phyloP scores from a whole-genome alignment of 2,888 invertebrate species.

The Drosophila falleni region DNA sequence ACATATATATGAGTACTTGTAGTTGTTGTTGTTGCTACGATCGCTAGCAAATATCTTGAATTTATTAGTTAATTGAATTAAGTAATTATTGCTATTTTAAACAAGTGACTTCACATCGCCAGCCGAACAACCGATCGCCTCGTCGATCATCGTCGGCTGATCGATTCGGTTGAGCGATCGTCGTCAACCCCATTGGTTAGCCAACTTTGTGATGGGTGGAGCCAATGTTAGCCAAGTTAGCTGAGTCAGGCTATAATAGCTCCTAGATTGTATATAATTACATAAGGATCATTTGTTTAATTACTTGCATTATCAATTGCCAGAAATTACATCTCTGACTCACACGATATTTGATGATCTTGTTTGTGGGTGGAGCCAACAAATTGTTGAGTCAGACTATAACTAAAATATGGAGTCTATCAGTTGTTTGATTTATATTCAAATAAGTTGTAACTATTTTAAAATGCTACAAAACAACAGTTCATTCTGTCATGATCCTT shows the following conservation, averaged over 20 bases:
- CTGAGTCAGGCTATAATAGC: constrained; percentile 29
- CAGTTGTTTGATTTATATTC: not conserved
- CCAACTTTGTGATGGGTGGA: constrained; percentile 36
- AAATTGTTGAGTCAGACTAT: not conserved
- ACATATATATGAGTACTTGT: constrained; percentile 9
- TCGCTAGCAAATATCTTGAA: constrained; percentile 57
- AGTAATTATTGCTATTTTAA: constrained; percentile 75
- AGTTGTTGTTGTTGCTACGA: constrained; percentile 16
- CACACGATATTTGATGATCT: constrained; percentile 5
- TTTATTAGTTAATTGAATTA: constrained; percentile 74
- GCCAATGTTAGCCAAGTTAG: constrained; percentile 21
- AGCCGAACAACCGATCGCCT: constrained; percentile 28
- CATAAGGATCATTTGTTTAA: constrained; percentile 21
- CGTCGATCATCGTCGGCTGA: constrained; percentile 36
- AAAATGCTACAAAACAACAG: too few species aligned
- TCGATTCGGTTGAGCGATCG: constrained; percentile 37
- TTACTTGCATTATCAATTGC: constrained; percentile 4
- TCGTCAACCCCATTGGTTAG: constrained; percentile 43
- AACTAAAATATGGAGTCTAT: not conserved
- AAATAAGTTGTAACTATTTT: too few species aligned
- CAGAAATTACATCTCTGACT: constrained; percentile 6
- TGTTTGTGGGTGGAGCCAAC: constrained; percentile 3
- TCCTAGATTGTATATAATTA: constrained; percentile 14
- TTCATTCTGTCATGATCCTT: too few species aligned
- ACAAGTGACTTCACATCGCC: constrained; percentile 65